phyloP scores from a whole-genome alignment of 2,888 invertebrate genomes.

The Psylliodes chrysocephalus region DNA sequence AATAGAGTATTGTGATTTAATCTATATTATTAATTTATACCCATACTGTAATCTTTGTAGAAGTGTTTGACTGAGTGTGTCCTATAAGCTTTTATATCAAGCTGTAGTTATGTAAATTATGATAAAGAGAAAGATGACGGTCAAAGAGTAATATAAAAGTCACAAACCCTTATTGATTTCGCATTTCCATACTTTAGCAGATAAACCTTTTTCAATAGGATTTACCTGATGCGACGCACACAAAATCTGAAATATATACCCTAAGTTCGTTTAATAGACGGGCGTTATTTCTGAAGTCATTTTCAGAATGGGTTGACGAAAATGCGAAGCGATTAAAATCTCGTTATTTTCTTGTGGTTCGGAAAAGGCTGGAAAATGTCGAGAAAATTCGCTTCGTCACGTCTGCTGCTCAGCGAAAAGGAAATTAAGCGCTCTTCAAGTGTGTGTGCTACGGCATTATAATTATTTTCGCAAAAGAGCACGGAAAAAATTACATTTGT shows the following conservation, averaged over 20 bases:
- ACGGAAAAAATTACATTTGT: slow-evolving; percentile 16
- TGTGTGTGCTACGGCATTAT: slow-evolving; percentile 20
- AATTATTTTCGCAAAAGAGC: slow-evolving; percentile 20
- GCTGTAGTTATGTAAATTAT: too few relatives aligned
- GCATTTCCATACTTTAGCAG: too few relatives aligned
- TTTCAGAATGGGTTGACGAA: slow-evolving; percentile 27
- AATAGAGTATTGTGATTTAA: too few relatives aligned
- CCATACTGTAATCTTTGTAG: too few relatives aligned
- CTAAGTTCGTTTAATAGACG: slow-evolving; percentile 12
- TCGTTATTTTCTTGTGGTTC: slow-evolving; percentile 28
- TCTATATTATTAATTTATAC: too few relatives aligned
- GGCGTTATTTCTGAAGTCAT: slow-evolving; percentile 19
- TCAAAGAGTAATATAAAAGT: too few relatives aligned
- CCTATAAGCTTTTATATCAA: too few relatives aligned
- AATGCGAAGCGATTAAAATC: slow-evolving; percentile 30
- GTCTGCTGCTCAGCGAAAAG: slow-evolving; percentile 21
- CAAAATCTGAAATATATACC: not conserved
- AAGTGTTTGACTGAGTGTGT: too few relatives aligned
- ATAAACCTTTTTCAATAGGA: too few relatives aligned
- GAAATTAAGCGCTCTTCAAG: slow-evolving; percentile 26
- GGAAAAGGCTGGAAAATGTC: slow-evolving; percentile 23
- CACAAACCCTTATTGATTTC: too few relatives aligned
- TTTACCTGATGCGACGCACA: not conserved
- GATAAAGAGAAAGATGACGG: too few relatives aligned
- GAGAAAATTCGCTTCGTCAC: slow-evolving; percentile 31